These are phyloP conservation scores for Hemibagrus wyckioides DNA, from an alignment of 2,113 vertebrate genomes.

Conservation along the genomic window DNA sequence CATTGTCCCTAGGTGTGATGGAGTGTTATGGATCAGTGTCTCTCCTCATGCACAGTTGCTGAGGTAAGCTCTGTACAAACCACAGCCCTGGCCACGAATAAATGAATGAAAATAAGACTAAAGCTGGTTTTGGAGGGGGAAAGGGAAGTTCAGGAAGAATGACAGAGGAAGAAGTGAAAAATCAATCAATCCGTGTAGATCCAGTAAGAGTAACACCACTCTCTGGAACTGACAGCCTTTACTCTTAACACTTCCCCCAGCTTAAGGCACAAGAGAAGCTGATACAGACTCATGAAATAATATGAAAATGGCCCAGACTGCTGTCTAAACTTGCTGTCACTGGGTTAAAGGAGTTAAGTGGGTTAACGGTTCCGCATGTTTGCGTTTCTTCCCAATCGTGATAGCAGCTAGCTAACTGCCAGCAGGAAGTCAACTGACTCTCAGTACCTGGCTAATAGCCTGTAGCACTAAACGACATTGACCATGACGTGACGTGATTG, in stretches of 20 bases:
- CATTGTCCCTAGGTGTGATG: not conserved
- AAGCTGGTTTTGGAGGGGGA: not conserved
- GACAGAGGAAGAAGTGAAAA: not conserved
- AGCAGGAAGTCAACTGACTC: slow-evolving; percentile 56
- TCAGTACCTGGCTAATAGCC: slow-evolving; percentile 36
- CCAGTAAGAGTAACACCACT: not conserved
- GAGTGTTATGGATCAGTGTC: not conserved
- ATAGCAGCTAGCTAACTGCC: slow-evolving; percentile 32
- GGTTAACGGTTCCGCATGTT: slow-evolving; percentile 20
- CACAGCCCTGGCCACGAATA: not conserved
- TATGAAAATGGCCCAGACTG: too few species aligned
- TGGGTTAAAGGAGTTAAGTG: not conserved
- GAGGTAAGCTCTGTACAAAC: not conserved
- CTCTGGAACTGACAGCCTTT: not conserved
- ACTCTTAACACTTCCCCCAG: not conserved
- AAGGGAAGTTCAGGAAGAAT: not conserved
- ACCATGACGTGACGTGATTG: slow-evolving; percentile 26
- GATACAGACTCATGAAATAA: not conserved
- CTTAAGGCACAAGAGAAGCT: not conserved
- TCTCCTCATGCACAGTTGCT: not conserved
- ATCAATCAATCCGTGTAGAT: not conserved
- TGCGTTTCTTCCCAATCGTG: slow-evolving; percentile 19
- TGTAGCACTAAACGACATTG: slow-evolving; percentile 37
- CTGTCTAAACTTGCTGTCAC: not conserved
- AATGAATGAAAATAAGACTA: not conserved